Evolutionary conservation across 2,113 vertebrate species (phyloP).

Genomic region (Acanthisitta chloris): DNA sequence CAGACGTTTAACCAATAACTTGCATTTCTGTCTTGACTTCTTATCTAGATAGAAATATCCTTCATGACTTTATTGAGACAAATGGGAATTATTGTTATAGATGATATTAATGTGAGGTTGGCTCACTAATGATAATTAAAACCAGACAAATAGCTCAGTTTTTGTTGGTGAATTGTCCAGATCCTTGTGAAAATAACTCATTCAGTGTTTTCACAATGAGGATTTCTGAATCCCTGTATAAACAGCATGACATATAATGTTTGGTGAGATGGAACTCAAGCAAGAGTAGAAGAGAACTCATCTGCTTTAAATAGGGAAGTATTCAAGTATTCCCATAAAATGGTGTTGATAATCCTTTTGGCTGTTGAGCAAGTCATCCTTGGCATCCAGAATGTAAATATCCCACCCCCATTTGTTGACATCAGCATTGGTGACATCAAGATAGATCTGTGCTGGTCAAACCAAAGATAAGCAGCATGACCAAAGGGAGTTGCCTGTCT

Average conservation of each 20-base stretch:
- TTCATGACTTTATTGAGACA: background rate
- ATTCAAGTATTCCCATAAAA: background rate
- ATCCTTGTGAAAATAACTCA: background rate
- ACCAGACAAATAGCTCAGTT: background rate
- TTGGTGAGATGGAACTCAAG: background rate
- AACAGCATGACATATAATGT: background rate
- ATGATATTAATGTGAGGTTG: background rate
- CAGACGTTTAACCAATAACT: conserved; percentile 6
- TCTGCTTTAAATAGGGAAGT: background rate
- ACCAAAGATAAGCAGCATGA: background rate
- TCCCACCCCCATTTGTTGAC: background rate
- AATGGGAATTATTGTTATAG: background rate
- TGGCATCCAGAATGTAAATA: background rate
- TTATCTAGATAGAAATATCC: background rate
- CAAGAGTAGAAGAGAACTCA: background rate
- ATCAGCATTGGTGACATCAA: background rate
- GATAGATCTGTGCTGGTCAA: background rate
- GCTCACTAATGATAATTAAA: background rate
- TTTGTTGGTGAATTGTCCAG: background rate
- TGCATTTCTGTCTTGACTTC: background rate
- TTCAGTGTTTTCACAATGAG: background rate
- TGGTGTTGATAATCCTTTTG: background rate
- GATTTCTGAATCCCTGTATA: background rate
- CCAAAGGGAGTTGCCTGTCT: background rate
- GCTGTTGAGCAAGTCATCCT: background rate